Base-by-base conservation (phyloP, 2,113 vertebrate species). In the Phaethornis superciliosus region DNA sequence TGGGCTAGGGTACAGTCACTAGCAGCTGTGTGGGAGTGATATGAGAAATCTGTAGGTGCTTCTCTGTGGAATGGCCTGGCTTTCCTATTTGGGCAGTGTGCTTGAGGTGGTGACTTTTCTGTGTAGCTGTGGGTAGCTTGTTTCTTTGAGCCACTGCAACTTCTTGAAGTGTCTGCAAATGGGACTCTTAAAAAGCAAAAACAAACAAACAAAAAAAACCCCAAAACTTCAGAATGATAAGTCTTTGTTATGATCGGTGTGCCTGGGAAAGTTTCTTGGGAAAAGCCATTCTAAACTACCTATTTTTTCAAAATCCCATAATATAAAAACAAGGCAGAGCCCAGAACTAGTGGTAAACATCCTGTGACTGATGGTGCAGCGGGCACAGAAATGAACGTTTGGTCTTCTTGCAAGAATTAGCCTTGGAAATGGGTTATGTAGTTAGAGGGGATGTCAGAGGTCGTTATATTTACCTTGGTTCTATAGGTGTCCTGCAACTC, bases 261-360 rank as follows among this genome's bases (percentile, higher is more conserved):
- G 59, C 35, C 52, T 91, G 83, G 58, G 33, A 51, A 47, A 37
- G 67, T 35, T 91, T 55, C 22, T 27, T 26, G 51, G 60, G 27
- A 49, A 84, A 69, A 75, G 28, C 54, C 69, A 7, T 68, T 92
- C 46, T 67, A 82, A 95, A 79, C 8, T 78, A 44, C 84, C 28
- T 47, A 71, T 85, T 89, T 95, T 85, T 47, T 10, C 94, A 98
- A 97, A 64, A 33, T 95, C 28, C 49, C 55, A 3, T 96, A 96
- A 63, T 93, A 83, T 15, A 97, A 81, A 90, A 97, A 67, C 67
- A 98, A 97, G 74, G 17, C 90, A 17, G 54, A 97, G 85, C 71
- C 68, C 72, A 98, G 94, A 91, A 92, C 86, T 27, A 83, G 97
- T 76, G 97, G 97, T 88, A 97, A 97, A 30, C 96, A 86, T 62